Conservation (phyloP, 2,888 invertebrate genomes). For the Phengaris alcon region DNA sequence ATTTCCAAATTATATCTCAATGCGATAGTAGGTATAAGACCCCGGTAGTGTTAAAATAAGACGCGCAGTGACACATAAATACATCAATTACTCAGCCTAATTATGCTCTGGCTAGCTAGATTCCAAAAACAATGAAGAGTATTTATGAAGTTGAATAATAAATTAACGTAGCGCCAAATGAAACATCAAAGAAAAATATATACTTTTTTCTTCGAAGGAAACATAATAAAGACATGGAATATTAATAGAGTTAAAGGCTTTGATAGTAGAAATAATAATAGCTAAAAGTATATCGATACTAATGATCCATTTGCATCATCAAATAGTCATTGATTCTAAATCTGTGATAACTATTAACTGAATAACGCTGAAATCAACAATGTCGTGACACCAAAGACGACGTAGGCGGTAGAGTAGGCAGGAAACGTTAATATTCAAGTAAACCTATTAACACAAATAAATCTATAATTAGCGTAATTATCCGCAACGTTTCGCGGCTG, state of each 20-base stretch:
- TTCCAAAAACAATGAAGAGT: conserved; percentile 59
- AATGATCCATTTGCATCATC: neutral
- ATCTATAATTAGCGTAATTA: conserved; percentile 33
- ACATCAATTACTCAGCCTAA: neutral
- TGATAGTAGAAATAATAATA: neutral
- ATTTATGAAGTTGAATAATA: conserved; percentile 60
- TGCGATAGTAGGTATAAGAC: neutral
- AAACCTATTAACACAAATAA: neutral
- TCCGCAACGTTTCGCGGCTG: conserved; percentile 38
- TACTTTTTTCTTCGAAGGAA: neutral
- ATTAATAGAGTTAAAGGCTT: neutral
- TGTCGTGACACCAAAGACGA: neutral
- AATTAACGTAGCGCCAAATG: conserved; percentile 51
- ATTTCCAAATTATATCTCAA: neutral
- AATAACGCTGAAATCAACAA: neutral
- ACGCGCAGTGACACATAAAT: neutral
- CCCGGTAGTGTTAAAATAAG: neutral
- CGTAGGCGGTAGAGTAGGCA: neutral
- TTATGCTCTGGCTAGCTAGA: conserved; percentile 53
- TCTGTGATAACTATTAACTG: neutral
- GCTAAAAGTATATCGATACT: neutral
- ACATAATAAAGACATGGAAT: neutral
- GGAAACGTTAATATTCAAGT: conserved; percentile 16
- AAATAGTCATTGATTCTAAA: neutral
- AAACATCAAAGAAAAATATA: conserved; percentile 58